phyloP scores from a whole-genome alignment of 2,797 vertebrate genomes.

The Glyptemys insculpta region DNA sequence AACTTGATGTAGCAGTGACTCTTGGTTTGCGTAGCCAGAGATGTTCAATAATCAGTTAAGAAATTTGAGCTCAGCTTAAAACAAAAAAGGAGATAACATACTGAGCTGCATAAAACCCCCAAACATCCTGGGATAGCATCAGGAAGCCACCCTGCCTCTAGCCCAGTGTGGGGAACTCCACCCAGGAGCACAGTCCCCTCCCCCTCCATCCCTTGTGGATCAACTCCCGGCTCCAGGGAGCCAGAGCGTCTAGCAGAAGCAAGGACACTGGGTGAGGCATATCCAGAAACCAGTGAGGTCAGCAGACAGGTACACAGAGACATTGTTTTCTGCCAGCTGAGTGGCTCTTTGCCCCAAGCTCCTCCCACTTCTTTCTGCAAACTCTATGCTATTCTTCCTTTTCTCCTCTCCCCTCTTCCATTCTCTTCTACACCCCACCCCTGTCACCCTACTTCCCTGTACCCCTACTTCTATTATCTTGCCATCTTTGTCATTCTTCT shows the following conservation, averaged over 20 bases:
- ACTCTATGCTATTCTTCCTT: background rate
- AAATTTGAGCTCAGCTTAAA: background rate
- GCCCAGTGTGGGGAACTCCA: background rate
- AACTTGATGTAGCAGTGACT: background rate
- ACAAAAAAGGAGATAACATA: background rate
- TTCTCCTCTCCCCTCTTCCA: slow-evolving; percentile 39
- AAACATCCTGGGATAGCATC: background rate
- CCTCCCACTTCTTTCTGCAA: background rate
- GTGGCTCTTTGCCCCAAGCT: background rate
- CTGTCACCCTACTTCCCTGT: slow-evolving; percentile 49
- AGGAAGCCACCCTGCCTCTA: background rate
- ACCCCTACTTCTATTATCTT: slow-evolving; percentile 60
- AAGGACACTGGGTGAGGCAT: background rate
- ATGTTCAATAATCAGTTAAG: background rate
- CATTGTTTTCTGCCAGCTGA: background rate
- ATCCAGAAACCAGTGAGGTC: background rate
- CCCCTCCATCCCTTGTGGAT: background rate
- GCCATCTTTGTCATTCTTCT: background rate
- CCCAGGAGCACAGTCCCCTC: background rate
- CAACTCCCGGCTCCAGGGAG: background rate
- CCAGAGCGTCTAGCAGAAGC: background rate
- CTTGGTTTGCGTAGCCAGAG: background rate
- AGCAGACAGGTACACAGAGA: background rate
- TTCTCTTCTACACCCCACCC: slow-evolving; percentile 11
- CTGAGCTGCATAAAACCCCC: background rate